Evolutionary conservation across 2,797 vertebrate species (phyloP).

Genomic region (Sebastes itinus): DNA sequence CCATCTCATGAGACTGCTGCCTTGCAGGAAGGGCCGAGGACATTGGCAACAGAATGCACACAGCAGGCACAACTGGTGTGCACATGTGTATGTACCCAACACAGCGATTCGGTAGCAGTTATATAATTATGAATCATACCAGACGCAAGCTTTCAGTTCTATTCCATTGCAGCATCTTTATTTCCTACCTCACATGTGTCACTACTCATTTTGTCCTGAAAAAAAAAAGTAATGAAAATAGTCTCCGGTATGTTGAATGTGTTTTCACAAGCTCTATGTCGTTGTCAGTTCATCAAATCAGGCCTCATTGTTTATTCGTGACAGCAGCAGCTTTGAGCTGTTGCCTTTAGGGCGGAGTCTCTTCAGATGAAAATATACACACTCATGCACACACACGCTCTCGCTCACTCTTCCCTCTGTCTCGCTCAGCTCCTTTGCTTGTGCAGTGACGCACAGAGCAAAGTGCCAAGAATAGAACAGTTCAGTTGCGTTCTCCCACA

Average conservation of each 20-base stretch:
- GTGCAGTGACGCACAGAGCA: slow-evolving; percentile 66
- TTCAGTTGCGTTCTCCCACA: slow-evolving; percentile 57
- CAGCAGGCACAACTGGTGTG: slow-evolving; percentile 43
- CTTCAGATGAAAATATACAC: slow-evolving; percentile 54
- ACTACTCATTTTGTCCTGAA: slow-evolving; percentile 8
- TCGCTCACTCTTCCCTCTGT: slow-evolving; percentile 15
- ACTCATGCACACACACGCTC: slow-evolving; percentile 15
- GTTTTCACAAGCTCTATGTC: slow-evolving; percentile 23
- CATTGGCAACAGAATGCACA: slow-evolving; percentile 40
- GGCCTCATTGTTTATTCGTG: slow-evolving; percentile 60
- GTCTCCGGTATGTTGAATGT: slow-evolving; percentile 28
- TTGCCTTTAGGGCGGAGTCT: slow-evolving; percentile 60
- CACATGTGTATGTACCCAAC: slow-evolving; percentile 49
- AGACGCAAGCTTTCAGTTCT: slow-evolving; percentile 27
- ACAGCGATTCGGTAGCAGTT: slow-evolving; percentile 48
- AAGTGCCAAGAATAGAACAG: slow-evolving; percentile 71
- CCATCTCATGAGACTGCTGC: slow-evolving; percentile 57
- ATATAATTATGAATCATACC: slow-evolving; percentile 65
- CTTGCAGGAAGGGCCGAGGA: slow-evolving; percentile 58
- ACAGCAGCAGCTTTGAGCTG: slow-evolving; percentile 69
- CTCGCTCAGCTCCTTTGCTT: slow-evolving; percentile 61
- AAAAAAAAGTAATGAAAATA: slow-evolving; percentile 30
- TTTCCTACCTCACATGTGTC: slow-evolving; percentile 45
- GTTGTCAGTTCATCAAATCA: slow-evolving; percentile 63
- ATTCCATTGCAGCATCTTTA: slow-evolving; percentile 41